These are phyloP conservation scores for Sander lucioperca DNA, from an alignment of 2,113 vertebrate species.

Conservation along the genomic window DNA sequence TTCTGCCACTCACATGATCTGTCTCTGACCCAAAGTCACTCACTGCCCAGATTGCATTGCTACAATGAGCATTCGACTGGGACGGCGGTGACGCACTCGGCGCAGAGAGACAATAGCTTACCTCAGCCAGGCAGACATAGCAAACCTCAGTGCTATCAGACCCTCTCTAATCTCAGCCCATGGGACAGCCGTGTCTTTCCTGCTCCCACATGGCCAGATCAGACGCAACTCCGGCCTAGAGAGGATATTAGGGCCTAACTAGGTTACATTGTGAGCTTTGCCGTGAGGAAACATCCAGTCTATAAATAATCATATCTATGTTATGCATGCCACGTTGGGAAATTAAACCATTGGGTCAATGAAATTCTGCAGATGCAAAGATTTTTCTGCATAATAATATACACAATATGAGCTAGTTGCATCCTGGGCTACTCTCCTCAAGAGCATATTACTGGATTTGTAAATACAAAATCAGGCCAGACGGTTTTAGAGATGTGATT, in stretches of 20 bases:
- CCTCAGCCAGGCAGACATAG: slow-evolving; percentile 83
- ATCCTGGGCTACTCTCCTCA: slow-evolving; percentile 15
- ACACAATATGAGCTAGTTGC: neutral
- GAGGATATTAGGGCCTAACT: slow-evolving; percentile 39
- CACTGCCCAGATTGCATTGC: slow-evolving; percentile 73
- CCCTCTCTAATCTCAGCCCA: slow-evolving; percentile 77
- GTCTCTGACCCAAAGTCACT: slow-evolving; percentile 68
- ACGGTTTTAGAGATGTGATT: slow-evolving; percentile 62
- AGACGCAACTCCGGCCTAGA: slow-evolving; percentile 71
- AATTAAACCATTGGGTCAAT: neutral
- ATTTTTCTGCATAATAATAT: neutral
- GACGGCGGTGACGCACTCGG: slow-evolving; percentile 71
- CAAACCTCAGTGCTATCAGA: slow-evolving; percentile 80
- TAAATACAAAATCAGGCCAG: slow-evolving; percentile 72
- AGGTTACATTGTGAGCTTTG: slow-evolving; percentile 39
- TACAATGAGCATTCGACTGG: slow-evolving; percentile 74
- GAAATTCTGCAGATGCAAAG: neutral
- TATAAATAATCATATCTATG: slow-evolving; percentile 2
- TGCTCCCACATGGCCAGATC: slow-evolving; percentile 77
- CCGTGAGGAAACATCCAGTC: slow-evolving; percentile 21
- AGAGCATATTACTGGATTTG: slow-evolving; percentile 48
- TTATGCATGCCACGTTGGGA: neutral
- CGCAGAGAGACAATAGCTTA: slow-evolving; percentile 77
- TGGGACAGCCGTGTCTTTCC: slow-evolving; percentile 71
- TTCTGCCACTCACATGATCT: slow-evolving; percentile 65